Base-by-base conservation (phyloP, 2,888 invertebrate genomes). In the Tetropium fuscum region DNA sequence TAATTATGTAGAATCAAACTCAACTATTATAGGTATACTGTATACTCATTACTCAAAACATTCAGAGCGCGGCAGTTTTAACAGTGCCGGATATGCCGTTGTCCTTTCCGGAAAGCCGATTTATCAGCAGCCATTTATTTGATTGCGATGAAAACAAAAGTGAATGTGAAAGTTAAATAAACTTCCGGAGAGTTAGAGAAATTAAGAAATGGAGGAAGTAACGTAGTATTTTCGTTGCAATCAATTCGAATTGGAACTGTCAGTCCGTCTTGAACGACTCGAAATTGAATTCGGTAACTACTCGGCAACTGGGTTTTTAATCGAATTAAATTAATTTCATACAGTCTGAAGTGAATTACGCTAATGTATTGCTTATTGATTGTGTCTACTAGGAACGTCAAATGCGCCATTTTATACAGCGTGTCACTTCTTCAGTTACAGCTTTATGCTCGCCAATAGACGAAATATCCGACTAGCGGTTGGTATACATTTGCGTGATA, bases 201-300 rank as follows among this genome's bases (percentile, higher is more conserved):
- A 64, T 65, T 65, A 60, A 62, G 62, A 57, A 62, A 51, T 53
- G 60, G 59, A 60, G 47, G 54, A 53, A 54, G 44, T 59, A 63
- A 63, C 60, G 60, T 49, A 45, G 49, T 44, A 58, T 65, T 62
- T 65, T 45, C 45, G 41, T 55, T 55, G 40, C 56, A 60, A 62
- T 57, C 64, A 62, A 56, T 64, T 55, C 54, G 58, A 64, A 64
- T 64, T 61, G 59, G 44, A 64, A 61, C 53, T 61, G 64, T 61
- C 64, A 56, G 53, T 59, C 49, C 45, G 25, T 43, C 53, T 53
- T 10, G 8, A 47, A 34, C 15, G 32, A 15, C 4, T 11, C n/a
- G 22, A 10, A 48, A 36, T 36, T 48, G 36, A 36, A 15, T 48
- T 22, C 20, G 22, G 34, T n/a, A 36, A 25, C 48, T 36, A 36